Evolutionary conservation across 2,888 invertebrate species (phyloP).

Genomic region (Trachelus stipa): DNA sequence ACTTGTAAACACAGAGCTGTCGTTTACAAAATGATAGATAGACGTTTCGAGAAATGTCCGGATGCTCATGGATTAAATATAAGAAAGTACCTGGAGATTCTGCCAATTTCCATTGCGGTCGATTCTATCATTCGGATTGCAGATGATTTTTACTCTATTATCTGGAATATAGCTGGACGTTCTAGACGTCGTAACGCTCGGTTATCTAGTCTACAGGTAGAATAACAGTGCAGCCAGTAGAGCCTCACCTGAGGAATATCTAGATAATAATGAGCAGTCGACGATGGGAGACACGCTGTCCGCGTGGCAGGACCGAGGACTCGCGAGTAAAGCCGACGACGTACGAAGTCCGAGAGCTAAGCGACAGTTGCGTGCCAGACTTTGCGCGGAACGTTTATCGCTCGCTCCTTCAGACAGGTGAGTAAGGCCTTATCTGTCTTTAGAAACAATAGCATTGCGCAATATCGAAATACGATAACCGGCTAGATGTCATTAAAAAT

Average conservation of each 20-base stretch:
- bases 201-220: too few species aligned
- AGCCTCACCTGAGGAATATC: background rate
- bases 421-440: constrained; percentile 16
- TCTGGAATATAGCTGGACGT: too few species aligned
- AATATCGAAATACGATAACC: background rate
- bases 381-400: constrained; percentile 33
- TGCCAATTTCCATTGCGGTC: too few species aligned
- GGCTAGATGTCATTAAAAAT: too few species aligned
- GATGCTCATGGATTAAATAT: too few species aligned
- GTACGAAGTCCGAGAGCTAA: constrained; percentile 24
- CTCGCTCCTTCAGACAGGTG: constrained; percentile 22
- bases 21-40: too few species aligned
- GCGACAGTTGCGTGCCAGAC: constrained; percentile 39
- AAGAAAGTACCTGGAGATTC: too few species aligned
- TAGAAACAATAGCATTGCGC: background rate
- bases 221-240: background rate
- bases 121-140: too few species aligned
- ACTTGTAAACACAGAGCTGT: too few species aligned
- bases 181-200: too few species aligned
- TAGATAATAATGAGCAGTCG: background rate
- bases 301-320: constrained; percentile 37
- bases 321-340: constrained; percentile 29
- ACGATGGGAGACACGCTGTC: constrained; percentile 20
- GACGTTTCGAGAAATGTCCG: too few species aligned
- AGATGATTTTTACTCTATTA: too few species aligned